Percentiles rank a stretch among this genome's conserved stretches.
Conservation (phyloP, 1,140 invertebrate genomes). For the Hycleus cichorii region DNA sequence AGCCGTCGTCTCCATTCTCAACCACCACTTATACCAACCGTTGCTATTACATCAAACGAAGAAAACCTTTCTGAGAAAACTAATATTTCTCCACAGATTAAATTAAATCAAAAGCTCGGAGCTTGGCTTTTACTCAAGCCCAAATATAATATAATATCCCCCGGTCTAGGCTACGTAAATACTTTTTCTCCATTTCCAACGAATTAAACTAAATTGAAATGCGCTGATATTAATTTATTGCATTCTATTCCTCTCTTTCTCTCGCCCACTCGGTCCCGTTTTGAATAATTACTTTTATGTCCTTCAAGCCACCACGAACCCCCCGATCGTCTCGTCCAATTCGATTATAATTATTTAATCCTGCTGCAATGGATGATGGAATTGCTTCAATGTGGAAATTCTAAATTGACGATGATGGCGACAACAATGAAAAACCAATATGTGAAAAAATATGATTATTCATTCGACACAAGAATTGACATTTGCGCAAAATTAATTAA, state of each 20-base stretch:
- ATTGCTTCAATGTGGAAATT: slow-evolving; percentile 3
- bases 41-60: slow-evolving; percentile 28
- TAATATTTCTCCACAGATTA: slow-evolving; percentile 36
- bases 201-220: slow-evolving; percentile 28
- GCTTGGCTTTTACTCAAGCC: slow-evolving; percentile 21
- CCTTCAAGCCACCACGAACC: neutral
- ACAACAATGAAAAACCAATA: neutral
- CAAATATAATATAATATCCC: slow-evolving; percentile 25
- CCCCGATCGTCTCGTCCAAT: no score
- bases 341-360: neutral
- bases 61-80: slow-evolving; percentile 31
- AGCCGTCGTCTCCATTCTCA: slow-evolving; percentile 8
- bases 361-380: neutral
- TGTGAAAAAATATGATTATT: slow-evolving; percentile 12
- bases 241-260: slow-evolving; percentile 15
- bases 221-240: slow-evolving; percentile 23
- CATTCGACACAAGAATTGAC: slow-evolving; percentile 16
- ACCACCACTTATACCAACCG: slow-evolving; percentile 12
- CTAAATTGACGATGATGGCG: neutral
- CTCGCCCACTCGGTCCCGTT: neutral
- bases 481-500: slow-evolving; percentile 21
- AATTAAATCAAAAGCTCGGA: slow-evolving; percentile 34
- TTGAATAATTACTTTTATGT: slow-evolving; percentile 22
- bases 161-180: slow-evolving; percentile 23
- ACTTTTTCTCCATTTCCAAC: slow-evolving; percentile 27